Conservation (phyloP, 2,113 vertebrate genomes). For the Spizaetus ornatus region DNA sequence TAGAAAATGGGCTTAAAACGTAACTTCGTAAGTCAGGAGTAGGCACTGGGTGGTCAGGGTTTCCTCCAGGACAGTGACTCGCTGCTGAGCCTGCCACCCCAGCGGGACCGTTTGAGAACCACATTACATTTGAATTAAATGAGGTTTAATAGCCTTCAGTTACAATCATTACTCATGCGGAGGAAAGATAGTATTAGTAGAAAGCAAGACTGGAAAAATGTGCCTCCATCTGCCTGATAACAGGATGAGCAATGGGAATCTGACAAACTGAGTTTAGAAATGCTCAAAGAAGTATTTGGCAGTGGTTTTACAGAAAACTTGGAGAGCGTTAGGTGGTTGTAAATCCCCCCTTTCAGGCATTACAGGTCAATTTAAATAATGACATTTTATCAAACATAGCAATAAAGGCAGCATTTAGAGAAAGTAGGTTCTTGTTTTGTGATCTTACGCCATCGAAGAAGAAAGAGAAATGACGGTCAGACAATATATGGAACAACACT, state of each 20-base stretch:
- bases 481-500: not conserved
- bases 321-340: not conserved
- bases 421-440: not conserved
- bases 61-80: not conserved
- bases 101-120: not conserved
- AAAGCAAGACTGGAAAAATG: not conserved
- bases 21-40: not conserved
- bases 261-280: not conserved
- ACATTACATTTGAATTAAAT: not conserved
- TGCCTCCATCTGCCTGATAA: not conserved
- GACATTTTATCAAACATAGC: not conserved
- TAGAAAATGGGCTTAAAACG: not conserved
- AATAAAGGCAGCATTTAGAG: not conserved
- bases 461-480: not conserved
- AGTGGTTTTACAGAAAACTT: not conserved
- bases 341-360: not conserved
- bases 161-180: not conserved
- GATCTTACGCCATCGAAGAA: not conserved
- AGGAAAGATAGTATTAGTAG: not conserved
- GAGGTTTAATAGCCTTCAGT: not conserved
- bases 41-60: not conserved
- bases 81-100: not conserved
- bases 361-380: not conserved
- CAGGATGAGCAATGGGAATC: not conserved
- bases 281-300: not conserved